These are phyloP conservation scores for Sebastiscus tertius DNA, from an alignment of 2,797 vertebrate species.

Conservation along the genomic window DNA sequence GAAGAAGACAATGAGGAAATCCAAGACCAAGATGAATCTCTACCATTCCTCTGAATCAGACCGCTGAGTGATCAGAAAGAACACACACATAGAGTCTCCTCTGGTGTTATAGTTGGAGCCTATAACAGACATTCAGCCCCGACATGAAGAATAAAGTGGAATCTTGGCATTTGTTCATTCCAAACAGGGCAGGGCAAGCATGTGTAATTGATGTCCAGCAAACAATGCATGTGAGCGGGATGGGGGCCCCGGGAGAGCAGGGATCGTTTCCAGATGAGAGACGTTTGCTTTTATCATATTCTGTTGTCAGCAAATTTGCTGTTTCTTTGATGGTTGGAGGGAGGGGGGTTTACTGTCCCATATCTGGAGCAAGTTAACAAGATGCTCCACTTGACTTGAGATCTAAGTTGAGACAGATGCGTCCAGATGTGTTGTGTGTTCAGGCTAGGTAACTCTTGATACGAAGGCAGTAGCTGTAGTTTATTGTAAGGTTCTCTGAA, in stretches of 20 bases:
- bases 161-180: conserved; percentile 66
- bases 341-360: conserved; percentile 8
- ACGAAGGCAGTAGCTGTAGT: conserved; percentile 18
- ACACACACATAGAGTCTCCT: conserved; percentile 31
- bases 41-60: neutral
- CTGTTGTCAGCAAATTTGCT: conserved; percentile 51
- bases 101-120: conserved; percentile 64
- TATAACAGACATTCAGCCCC: neutral
- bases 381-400: conserved; percentile 45
- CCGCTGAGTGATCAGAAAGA: neutral
- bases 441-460: conserved; percentile 12
- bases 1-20: neutral
- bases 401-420: conserved; percentile 53
- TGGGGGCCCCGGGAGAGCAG: conserved; percentile 1
- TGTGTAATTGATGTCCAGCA: conserved; percentile 70
- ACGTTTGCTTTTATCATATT: conserved; percentile 63
- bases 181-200: conserved; percentile 58
- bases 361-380: conserved; percentile 58
- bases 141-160: conserved; percentile 52
- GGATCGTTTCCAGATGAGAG: conserved; percentile 74
- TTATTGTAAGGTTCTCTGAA: conserved; percentile 27
- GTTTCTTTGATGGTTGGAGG: conserved; percentile 45
- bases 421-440: conserved; percentile 52
- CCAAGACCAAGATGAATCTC: neutral
- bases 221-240: conserved; percentile 49